A percentile compares a stretch with the other conserved stretches of the same genome.
These are phyloP conservation scores for Brachyistius frenatus DNA, from an alignment of 2,113 vertebrate species.

Conservation along the genomic window DNA sequence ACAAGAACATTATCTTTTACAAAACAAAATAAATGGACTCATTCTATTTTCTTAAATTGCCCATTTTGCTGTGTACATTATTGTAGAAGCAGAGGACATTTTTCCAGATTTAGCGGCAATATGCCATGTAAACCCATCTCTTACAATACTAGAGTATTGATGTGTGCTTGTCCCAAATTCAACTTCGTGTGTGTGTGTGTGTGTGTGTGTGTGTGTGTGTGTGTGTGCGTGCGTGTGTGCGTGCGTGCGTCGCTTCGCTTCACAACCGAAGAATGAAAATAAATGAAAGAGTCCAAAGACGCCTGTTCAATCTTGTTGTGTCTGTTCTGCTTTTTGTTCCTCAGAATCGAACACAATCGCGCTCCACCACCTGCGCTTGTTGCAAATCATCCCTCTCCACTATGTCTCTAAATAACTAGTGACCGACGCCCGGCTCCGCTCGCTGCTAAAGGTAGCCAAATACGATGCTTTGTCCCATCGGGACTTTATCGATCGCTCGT, in stretches of 20 bases:
- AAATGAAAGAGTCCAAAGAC: conserved; percentile 18
- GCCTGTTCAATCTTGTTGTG: neutral
- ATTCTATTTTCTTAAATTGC: neutral
- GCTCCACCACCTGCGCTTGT: conserved; percentile 46
- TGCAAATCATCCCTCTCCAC: conserved; percentile 39
- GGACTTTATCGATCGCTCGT: conserved; percentile 47
- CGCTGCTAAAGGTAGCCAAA: conserved; percentile 46
- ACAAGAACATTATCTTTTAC: neutral
- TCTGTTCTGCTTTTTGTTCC: conserved; percentile 31
- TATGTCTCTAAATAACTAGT: conserved; percentile 41
- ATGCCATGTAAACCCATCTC: neutral
- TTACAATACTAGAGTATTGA: neutral
- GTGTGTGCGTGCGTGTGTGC: neutral
- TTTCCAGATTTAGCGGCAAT: neutral
- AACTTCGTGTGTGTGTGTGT: neutral
- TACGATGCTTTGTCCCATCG: conserved; percentile 47
- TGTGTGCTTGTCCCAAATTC: neutral
- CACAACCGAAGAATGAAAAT: conserved; percentile 17
- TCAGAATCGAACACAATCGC: conserved; percentile 39
- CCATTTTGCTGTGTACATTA: neutral
- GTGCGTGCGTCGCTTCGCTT: neutral
- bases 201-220: neutral
- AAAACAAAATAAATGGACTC: neutral
- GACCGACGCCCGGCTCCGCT: conserved; percentile 17
- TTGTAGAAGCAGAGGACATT: neutral